These are phyloP conservation scores for Tragelaphus eurycerus DNA, from an alignment of 2,797 vertebrate species.

Conservation along the genomic window DNA sequence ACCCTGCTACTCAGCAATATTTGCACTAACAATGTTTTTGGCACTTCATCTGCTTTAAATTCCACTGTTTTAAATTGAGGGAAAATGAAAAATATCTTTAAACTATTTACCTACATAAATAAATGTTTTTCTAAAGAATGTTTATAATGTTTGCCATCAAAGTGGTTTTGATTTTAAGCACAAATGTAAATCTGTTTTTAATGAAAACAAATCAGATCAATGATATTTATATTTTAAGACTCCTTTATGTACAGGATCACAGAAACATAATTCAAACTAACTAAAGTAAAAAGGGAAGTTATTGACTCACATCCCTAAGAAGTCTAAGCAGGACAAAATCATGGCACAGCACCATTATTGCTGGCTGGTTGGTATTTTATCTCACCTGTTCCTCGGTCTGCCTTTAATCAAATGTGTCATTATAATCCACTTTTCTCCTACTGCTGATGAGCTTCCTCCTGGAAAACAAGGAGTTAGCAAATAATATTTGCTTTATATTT, in stretches of 20 bases:
- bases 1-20: background rate
- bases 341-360: background rate
- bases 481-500: background rate
- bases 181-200: conserved; percentile 27
- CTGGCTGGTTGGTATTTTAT: background rate
- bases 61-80: conserved; percentile 10
- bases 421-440: background rate
- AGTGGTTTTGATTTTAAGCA: conserved; percentile 19
- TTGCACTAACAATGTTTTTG: background rate
- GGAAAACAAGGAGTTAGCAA: background rate
- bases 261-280: background rate
- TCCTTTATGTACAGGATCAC: background rate
- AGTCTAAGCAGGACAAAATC: background rate
- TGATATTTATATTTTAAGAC: background rate
- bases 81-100: conserved; percentile 40
- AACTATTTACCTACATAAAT: background rate
- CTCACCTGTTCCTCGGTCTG: background rate
- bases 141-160: background rate
- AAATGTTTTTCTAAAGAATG: conserved; percentile 14
- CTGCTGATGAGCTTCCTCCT: background rate
- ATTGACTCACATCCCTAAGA: background rate
- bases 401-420: background rate
- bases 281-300: background rate
- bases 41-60: background rate
- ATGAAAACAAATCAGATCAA: background rate